Evolutionary conservation across 2,888 invertebrate genomes (phyloP).

Genomic region (Cataglyphis albicans): DNA sequence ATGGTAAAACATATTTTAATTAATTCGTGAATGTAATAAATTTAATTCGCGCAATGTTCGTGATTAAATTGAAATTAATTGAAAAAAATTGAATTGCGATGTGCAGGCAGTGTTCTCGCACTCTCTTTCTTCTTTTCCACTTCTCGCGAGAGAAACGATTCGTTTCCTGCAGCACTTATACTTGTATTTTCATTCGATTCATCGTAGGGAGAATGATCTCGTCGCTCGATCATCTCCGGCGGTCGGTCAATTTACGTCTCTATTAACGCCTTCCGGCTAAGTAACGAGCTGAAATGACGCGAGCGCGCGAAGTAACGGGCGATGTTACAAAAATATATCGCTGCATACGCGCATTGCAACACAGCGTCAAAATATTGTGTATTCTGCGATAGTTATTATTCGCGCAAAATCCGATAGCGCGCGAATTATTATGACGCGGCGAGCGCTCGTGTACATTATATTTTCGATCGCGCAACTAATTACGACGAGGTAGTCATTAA

Average conservation of each 20-base stretch:
- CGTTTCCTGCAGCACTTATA: constrained; percentile 8
- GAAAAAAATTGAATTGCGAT: neutral
- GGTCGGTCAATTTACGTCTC: constrained; percentile 45
- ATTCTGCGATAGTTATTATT: constrained; percentile 29
- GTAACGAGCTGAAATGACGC: constrained; percentile 37
- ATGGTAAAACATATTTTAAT: neutral
- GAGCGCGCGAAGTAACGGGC: constrained; percentile 21
- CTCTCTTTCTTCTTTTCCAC: neutral
- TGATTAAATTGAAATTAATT: constrained; percentile 9
- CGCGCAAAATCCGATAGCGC: constrained; percentile 6
- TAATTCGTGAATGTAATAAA: neutral
- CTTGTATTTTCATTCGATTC: constrained; percentile 43
- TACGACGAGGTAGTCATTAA: constrained; percentile 24
- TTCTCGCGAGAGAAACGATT: neutral
- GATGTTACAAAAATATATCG: constrained; percentile 6
- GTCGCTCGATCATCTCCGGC: constrained; percentile 37
- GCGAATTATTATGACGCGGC: constrained; percentile 28
- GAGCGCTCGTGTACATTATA: constrained; percentile 22
- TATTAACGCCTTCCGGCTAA: constrained; percentile 53
- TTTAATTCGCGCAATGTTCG: neutral
- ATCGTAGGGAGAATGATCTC: constrained; percentile 23
- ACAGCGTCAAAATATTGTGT: constrained; percentile 13
- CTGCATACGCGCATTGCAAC: neutral
- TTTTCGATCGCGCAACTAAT: constrained; percentile 38
- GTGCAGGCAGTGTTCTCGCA: neutral